These are phyloP conservation scores for Orchesella flavescens DNA, from an alignment of 2,888 invertebrate species.

Conservation along the genomic window DNA sequence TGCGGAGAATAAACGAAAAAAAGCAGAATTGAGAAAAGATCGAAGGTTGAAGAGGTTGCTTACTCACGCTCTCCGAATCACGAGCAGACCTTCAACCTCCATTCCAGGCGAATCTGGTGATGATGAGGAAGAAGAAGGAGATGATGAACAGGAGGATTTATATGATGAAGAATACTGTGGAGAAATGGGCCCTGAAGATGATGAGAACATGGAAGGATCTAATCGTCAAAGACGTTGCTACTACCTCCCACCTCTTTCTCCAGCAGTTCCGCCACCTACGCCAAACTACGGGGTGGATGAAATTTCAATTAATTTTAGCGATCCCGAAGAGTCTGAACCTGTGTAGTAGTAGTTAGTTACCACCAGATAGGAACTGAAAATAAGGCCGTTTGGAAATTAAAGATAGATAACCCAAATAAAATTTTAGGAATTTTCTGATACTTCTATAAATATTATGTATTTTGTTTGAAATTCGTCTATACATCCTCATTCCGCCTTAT, in stretches of 20 bases:
- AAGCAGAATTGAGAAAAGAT: conserved; percentile 1
- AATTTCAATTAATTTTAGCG: background rate
- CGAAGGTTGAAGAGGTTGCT: conserved; percentile 18
- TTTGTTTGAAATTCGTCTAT: too few species aligned
- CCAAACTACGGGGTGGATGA: background rate
- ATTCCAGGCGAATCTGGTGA: background rate
- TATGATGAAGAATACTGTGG: conserved; percentile 23
- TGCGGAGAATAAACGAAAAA: background rate
- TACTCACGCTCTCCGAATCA: conserved; percentile 28
- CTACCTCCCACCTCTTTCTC: background rate
- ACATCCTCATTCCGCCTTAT: too few species aligned
- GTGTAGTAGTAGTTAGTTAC: background rate
- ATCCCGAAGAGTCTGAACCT: background rate
- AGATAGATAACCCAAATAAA: background rate
- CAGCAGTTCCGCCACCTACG: conserved; percentile 41
- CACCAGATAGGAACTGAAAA: too few species aligned
- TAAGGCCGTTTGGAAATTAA: too few species aligned
- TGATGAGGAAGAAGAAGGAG: conserved; percentile 22
- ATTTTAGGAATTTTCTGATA: too few species aligned
- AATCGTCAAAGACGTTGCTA: background rate
- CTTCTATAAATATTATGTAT: too few species aligned
- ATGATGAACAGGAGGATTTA: conserved; percentile 2
- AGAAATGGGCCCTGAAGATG: conserved; percentile 36
- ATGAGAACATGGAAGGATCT: background rate
- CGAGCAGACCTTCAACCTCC: background rate